phyloP scores from a whole-genome alignment of 2,113 vertebrate genomes.

The Eonycteris spelaea region DNA sequence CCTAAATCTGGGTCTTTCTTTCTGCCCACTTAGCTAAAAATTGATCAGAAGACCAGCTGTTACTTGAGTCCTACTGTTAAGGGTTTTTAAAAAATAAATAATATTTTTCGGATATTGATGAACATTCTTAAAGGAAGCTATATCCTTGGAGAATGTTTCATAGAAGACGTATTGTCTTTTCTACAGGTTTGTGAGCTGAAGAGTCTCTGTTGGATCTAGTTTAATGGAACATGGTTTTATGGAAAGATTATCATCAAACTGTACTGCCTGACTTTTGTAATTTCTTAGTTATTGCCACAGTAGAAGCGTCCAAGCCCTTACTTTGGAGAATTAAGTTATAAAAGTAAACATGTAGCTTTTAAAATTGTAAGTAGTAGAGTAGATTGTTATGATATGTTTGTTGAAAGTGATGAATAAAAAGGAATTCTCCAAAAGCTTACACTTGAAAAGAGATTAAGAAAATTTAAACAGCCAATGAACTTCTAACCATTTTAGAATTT shows the following conservation, averaged over 20 bases:
- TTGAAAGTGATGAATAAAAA: neutral
- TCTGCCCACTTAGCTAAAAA: neutral
- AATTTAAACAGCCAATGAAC: neutral
- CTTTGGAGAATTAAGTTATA: neutral
- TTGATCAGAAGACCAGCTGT: neutral
- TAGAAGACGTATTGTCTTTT: neutral
- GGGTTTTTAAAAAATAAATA: neutral
- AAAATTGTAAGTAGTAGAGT: neutral
- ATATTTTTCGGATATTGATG: neutral
- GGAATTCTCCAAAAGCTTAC: neutral
- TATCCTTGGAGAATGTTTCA: neutral
- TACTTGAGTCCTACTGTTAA: neutral
- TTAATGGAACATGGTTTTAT: neutral
- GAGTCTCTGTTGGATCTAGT: neutral
- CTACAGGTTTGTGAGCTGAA: neutral
- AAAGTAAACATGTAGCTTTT: conserved; percentile 8
- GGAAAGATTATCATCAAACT: neutral
- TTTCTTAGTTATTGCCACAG: neutral
- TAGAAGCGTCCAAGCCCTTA: neutral
- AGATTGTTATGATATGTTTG: neutral
- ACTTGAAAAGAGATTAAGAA: conserved; percentile 24
- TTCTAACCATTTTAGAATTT: conserved; percentile 13
- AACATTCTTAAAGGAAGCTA: neutral
- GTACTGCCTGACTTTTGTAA: neutral
- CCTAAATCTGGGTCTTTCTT: neutral